Evolutionary conservation across 2,797 vertebrate genomes (phyloP), one percentile per base, ranked within the genome.

Genomic region (Alectoris magna): DNA sequence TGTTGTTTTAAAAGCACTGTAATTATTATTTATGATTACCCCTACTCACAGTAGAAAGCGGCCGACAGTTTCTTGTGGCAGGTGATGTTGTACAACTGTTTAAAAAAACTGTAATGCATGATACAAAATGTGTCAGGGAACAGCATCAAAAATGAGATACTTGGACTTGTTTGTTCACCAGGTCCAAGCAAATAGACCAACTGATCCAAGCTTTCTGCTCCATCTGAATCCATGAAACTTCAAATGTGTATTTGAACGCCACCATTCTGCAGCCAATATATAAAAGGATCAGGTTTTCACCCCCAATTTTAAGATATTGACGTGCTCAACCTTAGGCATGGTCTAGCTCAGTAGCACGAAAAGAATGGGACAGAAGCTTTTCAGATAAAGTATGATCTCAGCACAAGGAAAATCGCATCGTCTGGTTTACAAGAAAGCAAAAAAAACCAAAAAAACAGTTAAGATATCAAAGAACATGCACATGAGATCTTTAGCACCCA

Each of bases 11-110:
- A 90, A 12, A 62, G 24, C 3, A 3, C 39, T 55, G 19, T 63
- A 80, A 39, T 93, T 76, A 90, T 82, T n/a, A 44, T 85, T 85
- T 89, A 73, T 49, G 41, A 78, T 87, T 82, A 77, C 58, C 72
- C 34, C 72, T 51, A 66, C 22, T 36, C 36, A 87, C 15, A 67
- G 16, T 9, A 17, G 51, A 92, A 90, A 84, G 53, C 85, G 87
- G 24, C 68, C 81, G 41, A 59, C 8, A 7, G 34, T 51, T 77
- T 84, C 49, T 79, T 91, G 75, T 73, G 88, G 27, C 63, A 85
- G 51, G 56, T 53, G 7, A 77, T 46, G 11, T 55, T 91, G 23
- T 62, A 71, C 15, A 46, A 46, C 9, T 27, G 11, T 60, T 56
- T 56, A 91, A 79, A 63, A 63, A 53, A 62, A 11, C 12, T 43